Percentiles rank a stretch among this genome's conserved stretches.
These are phyloP conservation scores for Pandion haliaetus DNA, from an alignment of 2,113 vertebrate species.

Conservation along the genomic window DNA sequence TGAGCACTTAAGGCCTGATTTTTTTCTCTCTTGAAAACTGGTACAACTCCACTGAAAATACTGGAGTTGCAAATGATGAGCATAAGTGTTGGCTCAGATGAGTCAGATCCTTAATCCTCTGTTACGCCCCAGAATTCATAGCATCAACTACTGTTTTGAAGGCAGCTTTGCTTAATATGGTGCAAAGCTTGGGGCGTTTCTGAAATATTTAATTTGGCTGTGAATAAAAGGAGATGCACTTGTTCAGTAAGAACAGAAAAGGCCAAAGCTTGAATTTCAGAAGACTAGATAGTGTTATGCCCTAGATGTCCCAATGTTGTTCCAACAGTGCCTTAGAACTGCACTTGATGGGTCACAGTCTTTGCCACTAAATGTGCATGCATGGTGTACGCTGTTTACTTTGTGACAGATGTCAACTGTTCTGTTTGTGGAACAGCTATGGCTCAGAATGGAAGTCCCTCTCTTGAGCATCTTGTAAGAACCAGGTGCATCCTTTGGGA, in stretches of 20 bases:
- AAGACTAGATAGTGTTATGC: neutral
- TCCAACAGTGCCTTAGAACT: neutral
- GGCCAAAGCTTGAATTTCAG: neutral
- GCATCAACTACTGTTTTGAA: conserved; percentile 5
- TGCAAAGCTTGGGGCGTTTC: neutral
- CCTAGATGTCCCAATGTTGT: neutral
- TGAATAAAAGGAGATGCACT: neutral
- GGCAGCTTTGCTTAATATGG: neutral
- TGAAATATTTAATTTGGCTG: neutral
- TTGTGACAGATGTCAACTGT: accelerated
- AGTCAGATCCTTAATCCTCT: conserved; percentile 41
- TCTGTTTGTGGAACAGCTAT: neutral
- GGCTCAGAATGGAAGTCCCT: neutral
- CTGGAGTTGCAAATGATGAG: conserved; percentile 32
- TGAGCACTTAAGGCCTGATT: conserved; percentile 41
- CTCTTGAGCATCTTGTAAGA: neutral
- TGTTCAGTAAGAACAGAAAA: neutral
- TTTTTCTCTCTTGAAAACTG: neutral
- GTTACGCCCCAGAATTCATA: conserved; percentile 18
- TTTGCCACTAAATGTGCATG: neutral
- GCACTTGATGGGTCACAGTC: neutral
- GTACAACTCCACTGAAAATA: conserved; percentile 23
- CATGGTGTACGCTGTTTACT: neutral
- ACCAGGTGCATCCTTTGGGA: neutral
- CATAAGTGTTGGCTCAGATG: conserved; percentile 17